Evolutionary conservation across 2,888 invertebrate genomes (phyloP).

Genomic region (Chironomus riparius): DNA sequence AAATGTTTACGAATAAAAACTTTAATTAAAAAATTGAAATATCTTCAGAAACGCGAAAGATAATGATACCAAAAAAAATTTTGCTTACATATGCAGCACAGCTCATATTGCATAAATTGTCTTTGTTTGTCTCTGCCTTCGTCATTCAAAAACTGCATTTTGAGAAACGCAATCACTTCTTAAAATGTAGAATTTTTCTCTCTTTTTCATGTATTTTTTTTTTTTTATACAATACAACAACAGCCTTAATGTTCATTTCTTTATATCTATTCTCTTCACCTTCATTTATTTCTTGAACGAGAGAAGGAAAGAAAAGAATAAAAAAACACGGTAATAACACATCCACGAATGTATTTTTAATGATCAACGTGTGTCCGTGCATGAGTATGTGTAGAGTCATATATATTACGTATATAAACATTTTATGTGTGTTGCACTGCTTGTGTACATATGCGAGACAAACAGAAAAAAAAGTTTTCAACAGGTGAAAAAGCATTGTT

Average conservation of each 20-base stretch:
- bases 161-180: background rate
- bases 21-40: too few species aligned
- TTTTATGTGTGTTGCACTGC: background rate
- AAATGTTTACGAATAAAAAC: too few species aligned
- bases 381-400: background rate
- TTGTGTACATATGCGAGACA: background rate
- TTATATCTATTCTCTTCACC: background rate
- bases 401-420: background rate
- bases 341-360: too few species aligned
- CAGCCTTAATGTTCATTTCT: background rate
- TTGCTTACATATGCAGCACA: too few species aligned
- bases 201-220: background rate
- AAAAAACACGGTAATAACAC: too few species aligned
- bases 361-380: background rate
- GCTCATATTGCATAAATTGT: too few species aligned
- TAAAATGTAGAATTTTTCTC: background rate
- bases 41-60: too few species aligned
- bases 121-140: background rate
- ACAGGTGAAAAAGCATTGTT: slow-evolving; percentile 26
- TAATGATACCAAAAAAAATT: too few species aligned
- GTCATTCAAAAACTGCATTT: background rate
- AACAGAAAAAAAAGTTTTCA: background rate
- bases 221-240: too few species aligned
- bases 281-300: too few species aligned
- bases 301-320: too few species aligned